Percentiles rank a stretch among this genome's conserved stretches.
These are phyloP conservation scores for Donacobius atricapilla DNA, from an alignment of 2,113 vertebrate species.

Conservation along the genomic window DNA sequence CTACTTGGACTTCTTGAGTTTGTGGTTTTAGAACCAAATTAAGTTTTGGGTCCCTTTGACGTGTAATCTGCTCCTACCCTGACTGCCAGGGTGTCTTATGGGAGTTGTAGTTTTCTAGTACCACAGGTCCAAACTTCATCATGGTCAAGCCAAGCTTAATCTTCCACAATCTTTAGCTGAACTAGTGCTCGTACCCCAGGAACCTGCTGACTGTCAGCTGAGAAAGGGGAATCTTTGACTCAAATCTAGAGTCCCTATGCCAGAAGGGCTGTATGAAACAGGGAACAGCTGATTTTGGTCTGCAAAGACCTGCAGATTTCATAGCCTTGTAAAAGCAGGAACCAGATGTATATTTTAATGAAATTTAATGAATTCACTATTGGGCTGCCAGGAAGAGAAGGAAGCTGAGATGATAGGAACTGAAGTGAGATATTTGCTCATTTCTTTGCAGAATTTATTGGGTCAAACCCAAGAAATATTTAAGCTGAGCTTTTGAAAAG, in stretches of 20 bases:
- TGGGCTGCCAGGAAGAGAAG: conserved; percentile 26
- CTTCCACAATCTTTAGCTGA: not conserved
- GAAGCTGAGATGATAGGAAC: conserved; percentile 31
- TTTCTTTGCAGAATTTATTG: conserved; percentile 21
- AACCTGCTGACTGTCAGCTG: not conserved
- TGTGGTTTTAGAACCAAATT: not conserved
- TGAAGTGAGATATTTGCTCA: conserved; percentile 5
- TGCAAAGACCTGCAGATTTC: not conserved
- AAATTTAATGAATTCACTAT: conserved; percentile 29
- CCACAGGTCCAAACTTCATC: not conserved
- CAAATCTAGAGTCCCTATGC: not conserved
- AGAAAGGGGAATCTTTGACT: not conserved
- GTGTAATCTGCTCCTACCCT: not conserved
- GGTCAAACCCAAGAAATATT: not conserved
- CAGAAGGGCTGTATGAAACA: not conserved
- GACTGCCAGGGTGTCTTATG: not conserved
- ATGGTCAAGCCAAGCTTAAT: not conserved
- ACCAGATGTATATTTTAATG: conserved; percentile 53
- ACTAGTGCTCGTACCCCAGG: not conserved
- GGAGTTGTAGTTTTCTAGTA: not conserved
- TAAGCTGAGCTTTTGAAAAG: not conserved
- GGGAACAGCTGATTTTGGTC: conserved; percentile 20
- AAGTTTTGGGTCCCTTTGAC: not conserved
- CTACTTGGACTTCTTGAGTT: not conserved
- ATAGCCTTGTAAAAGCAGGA: conserved; percentile 32